These are phyloP conservation scores for Crocodylus rhombifer DNA, from an alignment of 2,797 vertebrate genomes.

Conservation along the genomic window DNA sequence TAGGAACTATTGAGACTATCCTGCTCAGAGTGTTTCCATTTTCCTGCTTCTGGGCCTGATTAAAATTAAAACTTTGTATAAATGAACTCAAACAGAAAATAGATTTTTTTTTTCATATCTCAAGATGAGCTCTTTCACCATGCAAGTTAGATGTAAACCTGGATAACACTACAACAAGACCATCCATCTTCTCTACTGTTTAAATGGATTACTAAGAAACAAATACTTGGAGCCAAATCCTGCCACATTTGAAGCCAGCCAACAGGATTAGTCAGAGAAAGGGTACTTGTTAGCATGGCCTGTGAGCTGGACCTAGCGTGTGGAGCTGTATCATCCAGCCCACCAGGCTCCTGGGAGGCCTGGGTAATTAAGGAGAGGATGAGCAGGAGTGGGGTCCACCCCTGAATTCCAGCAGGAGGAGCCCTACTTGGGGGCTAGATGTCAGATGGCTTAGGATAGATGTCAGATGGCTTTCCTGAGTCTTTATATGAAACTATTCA, in stretches of 20 bases:
- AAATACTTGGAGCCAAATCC: background rate
- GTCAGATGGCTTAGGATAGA: background rate
- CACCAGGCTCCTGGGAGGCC: too few relatives aligned
- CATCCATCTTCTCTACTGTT: background rate
- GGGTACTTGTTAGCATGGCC: background rate
- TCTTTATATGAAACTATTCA: background rate
- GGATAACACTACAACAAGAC: background rate
- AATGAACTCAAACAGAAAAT: background rate
- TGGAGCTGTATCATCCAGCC: too few relatives aligned
- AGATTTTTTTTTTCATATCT: accelerated
- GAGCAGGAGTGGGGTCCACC: too few relatives aligned
- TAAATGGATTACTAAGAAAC: accelerated
- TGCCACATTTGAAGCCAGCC: background rate
- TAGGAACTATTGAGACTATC: background rate
- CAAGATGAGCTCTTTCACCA: background rate
- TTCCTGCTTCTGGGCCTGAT: background rate
- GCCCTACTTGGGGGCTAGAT: background rate
- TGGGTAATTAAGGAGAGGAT: too few relatives aligned
- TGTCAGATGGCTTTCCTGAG: background rate
- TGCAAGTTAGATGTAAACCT: too few relatives aligned
- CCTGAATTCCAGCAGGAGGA: too few relatives aligned
- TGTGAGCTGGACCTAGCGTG: too few relatives aligned
- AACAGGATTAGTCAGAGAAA: background rate
- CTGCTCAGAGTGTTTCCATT: background rate
- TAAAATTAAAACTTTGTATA: background rate